Conservation (phyloP, 2,888 invertebrate species). For the Cyclophora albipunctata region DNA sequence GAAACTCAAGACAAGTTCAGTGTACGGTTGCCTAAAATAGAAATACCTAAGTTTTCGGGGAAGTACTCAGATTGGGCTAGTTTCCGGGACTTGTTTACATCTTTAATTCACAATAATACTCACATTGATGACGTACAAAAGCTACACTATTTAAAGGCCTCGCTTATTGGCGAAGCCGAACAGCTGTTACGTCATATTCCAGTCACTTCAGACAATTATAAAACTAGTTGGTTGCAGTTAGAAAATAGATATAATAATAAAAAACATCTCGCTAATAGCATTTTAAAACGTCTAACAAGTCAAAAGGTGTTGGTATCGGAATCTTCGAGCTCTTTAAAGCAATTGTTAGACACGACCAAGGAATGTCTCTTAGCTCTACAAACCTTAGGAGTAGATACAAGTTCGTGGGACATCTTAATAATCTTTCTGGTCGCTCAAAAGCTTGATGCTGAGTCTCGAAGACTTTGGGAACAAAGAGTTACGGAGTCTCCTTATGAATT, state of each 20-base stretch:
- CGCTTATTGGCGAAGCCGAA: conserved; percentile 1
- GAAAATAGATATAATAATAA: conserved; percentile 1
- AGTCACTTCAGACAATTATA: conserved; percentile 3
- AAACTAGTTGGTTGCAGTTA: conserved; percentile 1
- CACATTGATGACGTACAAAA: neutral
- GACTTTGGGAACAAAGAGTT: neutral
- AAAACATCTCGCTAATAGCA: neutral
- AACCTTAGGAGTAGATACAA: neutral
- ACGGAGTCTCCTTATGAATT: neutral
- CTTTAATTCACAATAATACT: conserved; percentile 2
- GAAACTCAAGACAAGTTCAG: no score
- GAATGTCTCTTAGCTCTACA: conserved; percentile 2
- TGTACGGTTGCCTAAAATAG: neutral
- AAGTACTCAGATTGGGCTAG: conserved; percentile 4
- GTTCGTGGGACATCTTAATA: conserved; percentile 1
- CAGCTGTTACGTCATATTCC: conserved; percentile 1
- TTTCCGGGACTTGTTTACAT: conserved; percentile 2
- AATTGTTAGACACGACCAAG: conserved; percentile 1
- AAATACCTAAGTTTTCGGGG: conserved; percentile 2
- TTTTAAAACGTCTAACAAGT: neutral
- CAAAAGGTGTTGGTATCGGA: neutral
- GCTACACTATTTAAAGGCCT: conserved; percentile 4
- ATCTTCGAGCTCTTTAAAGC: conserved; percentile 1
- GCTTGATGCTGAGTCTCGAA: conserved; percentile 1
- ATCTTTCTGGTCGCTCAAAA: neutral